Conservation (phyloP, 2,888 invertebrate species). For the Lasioglossum villosulum region DNA sequence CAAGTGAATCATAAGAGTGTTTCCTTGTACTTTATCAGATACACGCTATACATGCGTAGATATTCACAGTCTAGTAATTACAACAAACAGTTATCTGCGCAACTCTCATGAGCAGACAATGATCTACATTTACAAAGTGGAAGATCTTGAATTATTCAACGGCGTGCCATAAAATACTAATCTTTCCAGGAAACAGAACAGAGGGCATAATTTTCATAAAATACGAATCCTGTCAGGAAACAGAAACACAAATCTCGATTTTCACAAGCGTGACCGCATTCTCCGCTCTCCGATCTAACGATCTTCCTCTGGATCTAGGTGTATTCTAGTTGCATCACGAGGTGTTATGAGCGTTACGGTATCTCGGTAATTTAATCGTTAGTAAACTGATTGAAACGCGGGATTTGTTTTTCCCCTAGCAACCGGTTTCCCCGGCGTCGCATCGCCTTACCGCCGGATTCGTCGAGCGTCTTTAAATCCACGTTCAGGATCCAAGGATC, state of each 20-base stretch:
- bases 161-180: background rate
- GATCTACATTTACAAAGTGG: background rate
- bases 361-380: constrained; percentile 12
- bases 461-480: constrained; percentile 39
- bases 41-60: background rate
- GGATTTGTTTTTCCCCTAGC: constrained; percentile 46
- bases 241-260: background rate
- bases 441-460: constrained; percentile 9
- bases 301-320: background rate
- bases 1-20: background rate
- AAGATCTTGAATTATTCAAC: background rate
- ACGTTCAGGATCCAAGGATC: constrained; percentile 54
- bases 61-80: background rate
- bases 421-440: constrained; percentile 52
- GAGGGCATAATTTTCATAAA: background rate
- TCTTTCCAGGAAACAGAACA: background rate
- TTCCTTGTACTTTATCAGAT: background rate
- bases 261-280: background rate
- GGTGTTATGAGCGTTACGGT: background rate
- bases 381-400: constrained; percentile 30
- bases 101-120: background rate
- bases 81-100: background rate
- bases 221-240: background rate
- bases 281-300: background rate
- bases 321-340: background rate